Percentiles rank a stretch among this genome's conserved stretches.
phyloP scores from a whole-genome alignment of 2,888 invertebrate species.

The Hirtodrosophila cameraria region DNA sequence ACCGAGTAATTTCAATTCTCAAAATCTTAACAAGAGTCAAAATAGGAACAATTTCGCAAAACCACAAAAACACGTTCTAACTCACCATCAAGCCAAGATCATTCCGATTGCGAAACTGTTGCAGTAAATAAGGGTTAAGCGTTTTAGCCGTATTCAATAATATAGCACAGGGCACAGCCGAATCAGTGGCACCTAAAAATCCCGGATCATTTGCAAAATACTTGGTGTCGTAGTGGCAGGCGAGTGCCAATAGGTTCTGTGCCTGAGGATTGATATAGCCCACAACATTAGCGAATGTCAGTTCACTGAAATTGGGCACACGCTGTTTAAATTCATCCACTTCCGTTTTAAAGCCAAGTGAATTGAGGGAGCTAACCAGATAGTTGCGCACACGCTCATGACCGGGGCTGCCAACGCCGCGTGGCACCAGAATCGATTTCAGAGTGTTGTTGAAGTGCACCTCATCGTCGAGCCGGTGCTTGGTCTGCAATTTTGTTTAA shows the following conservation, averaged over 20 bases:
- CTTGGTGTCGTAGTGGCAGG: slow-evolving; percentile 97
- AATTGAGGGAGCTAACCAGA: slow-evolving; percentile 67
- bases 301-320: slow-evolving; percentile 90
- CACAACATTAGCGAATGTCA: slow-evolving; percentile 94
- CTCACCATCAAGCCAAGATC: slow-evolving; percentile 87
- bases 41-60: too few relatives aligned
- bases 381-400: slow-evolving; percentile 77
- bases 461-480: slow-evolving; percentile 84
- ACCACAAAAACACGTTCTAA: background rate
- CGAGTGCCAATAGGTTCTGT: slow-evolving; percentile 90
- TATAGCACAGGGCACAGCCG: slow-evolving; percentile 97
- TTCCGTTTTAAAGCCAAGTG: slow-evolving; percentile 72
- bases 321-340: slow-evolving; percentile 82
- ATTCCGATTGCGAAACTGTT: slow-evolving; percentile 69
- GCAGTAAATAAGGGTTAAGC: slow-evolving; percentile 86
- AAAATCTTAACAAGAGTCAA: too few relatives aligned
- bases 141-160: slow-evolving; percentile 91
- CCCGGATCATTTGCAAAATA: slow-evolving; percentile 87
- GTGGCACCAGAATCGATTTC: slow-evolving; percentile 72
- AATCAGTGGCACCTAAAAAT: slow-evolving; percentile 94
- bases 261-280: slow-evolving; percentile 91
- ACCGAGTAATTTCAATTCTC: too few relatives aligned
- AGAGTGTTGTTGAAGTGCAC: slow-evolving; percentile 86
- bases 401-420: slow-evolving; percentile 78
- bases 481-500: slow-evolving; percentile 1